Evolutionary conservation across 2,113 vertebrate species (phyloP).

Genomic region (Aptenodytes patagonicus): DNA sequence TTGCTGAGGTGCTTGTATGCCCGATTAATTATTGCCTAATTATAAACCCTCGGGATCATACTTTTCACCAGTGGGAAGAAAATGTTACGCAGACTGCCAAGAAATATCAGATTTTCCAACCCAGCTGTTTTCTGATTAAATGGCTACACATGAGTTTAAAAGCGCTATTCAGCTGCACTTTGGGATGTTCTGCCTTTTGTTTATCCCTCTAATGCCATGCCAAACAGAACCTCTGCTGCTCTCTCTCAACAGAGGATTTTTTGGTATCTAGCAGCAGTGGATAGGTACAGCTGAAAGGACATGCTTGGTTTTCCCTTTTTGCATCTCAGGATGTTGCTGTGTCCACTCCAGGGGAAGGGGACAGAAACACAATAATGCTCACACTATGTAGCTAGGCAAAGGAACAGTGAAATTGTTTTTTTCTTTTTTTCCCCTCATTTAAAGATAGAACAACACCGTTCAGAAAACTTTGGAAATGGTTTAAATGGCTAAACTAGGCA

Average conservation of each 20-base stretch:
- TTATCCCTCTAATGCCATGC: neutral
- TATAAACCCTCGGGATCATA: slow-evolving; percentile 21
- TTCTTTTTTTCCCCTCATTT: neutral
- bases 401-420: neutral
- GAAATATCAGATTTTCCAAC: slow-evolving; percentile 58
- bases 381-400: neutral
- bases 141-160: neutral
- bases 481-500: neutral
- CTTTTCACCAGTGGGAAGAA: slow-evolving; percentile 43
- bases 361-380: neutral
- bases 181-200: slow-evolving; percentile 6
- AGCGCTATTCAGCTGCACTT: slow-evolving; percentile 37
- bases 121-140: slow-evolving; percentile 49
- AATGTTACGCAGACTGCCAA: slow-evolving; percentile 3
- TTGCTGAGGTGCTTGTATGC: slow-evolving; percentile 35
- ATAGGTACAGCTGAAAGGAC: neutral
- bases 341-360: neutral
- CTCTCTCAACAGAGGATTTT: neutral
- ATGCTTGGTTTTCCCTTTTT: neutral
- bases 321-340: neutral
- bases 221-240: neutral
- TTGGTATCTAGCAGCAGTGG: neutral
- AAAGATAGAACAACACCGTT: neutral
- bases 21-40: slow-evolving; percentile 63
- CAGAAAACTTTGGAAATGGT: neutral